Conservation (phyloP, 2,888 invertebrate species). For the Lasioglossum villosulum region DNA sequence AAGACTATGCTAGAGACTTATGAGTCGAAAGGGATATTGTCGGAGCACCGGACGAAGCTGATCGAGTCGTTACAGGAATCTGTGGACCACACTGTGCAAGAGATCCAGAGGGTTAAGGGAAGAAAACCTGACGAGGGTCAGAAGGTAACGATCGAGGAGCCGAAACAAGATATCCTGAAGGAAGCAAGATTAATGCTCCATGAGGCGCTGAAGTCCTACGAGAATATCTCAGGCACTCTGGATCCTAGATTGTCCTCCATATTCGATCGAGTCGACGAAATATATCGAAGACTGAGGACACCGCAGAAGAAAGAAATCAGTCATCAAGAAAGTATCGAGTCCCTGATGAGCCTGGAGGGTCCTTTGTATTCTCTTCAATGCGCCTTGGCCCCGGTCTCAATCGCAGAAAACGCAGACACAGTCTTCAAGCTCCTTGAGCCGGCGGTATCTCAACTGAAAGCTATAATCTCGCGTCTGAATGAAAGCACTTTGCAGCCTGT, state of each 20-base stretch:
- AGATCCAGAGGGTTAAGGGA: constrained; percentile 58
- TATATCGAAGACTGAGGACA: constrained; percentile 51
- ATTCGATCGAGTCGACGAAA: constrained; percentile 56
- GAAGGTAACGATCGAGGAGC: constrained; percentile 17
- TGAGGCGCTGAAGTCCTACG: constrained; percentile 52
- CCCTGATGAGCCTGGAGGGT: constrained; percentile 54
- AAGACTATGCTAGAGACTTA: constrained; percentile 78
- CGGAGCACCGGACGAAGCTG: constrained; percentile 75
- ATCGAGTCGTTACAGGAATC: constrained; percentile 74
- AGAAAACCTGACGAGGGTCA: constrained; percentile 7
- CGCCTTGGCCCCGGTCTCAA: constrained; percentile 42
- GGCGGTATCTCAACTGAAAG: constrained; percentile 46
- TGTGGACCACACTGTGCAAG: constrained; percentile 67
- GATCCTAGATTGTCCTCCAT: constrained; percentile 55
- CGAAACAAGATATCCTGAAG: constrained; percentile 51
- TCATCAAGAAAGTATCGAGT: constrained; percentile 33
- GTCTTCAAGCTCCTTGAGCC: constrained; percentile 55
- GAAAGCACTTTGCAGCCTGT: constrained; percentile 42
- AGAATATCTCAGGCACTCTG: constrained; percentile 51
- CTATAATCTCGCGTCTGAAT: constrained; percentile 24
- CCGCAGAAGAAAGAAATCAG: constrained; percentile 41
- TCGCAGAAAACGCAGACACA: constrained; percentile 35
- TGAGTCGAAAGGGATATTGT: constrained; percentile 70
- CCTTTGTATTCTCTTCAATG: constrained; percentile 59
- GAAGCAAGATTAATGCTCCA: constrained; percentile 54